phyloP scores from a whole-genome alignment of 2,113 vertebrate species.

The Porphyrio hochstetteri region DNA sequence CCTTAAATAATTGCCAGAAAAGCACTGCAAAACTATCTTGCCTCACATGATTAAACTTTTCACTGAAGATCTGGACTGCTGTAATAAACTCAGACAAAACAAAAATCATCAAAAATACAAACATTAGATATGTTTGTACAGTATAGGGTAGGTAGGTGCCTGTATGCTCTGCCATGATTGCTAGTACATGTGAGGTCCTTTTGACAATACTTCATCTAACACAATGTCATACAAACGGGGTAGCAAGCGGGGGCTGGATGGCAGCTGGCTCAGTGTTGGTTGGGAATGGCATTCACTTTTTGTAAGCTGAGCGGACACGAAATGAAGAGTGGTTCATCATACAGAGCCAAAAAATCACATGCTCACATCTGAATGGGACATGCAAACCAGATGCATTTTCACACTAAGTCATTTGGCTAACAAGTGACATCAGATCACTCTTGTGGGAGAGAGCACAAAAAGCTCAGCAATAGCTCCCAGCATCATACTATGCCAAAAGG shows the following conservation, averaged over 20 bases:
- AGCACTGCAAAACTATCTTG: background rate
- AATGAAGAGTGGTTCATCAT: background rate
- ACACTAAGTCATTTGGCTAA: background rate
- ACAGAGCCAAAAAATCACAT: background rate
- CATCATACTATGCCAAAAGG: background rate
- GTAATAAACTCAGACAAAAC: background rate
- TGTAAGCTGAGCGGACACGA: background rate
- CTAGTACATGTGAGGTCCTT: background rate
- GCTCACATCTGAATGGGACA: background rate
- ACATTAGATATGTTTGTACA: accelerated
- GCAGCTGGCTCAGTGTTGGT: accelerated
- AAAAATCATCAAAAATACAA: background rate
- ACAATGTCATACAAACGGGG: too few species aligned
- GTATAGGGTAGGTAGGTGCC: background rate
- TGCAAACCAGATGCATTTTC: background rate
- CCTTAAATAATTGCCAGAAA: background rate
- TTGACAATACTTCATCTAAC: background rate
- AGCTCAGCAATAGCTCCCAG: background rate
- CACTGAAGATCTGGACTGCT: background rate
- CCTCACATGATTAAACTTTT: background rate
- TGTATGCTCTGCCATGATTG: background rate
- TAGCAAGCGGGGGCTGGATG: background rate
- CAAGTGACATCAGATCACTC: background rate
- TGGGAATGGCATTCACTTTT: background rate
- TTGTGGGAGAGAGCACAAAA: background rate